Evolutionary conservation across 1,140 invertebrate genomes (phyloP), one percentile per base, ranked within the genome.

Genomic region (Nylanderia fulva): DNA sequence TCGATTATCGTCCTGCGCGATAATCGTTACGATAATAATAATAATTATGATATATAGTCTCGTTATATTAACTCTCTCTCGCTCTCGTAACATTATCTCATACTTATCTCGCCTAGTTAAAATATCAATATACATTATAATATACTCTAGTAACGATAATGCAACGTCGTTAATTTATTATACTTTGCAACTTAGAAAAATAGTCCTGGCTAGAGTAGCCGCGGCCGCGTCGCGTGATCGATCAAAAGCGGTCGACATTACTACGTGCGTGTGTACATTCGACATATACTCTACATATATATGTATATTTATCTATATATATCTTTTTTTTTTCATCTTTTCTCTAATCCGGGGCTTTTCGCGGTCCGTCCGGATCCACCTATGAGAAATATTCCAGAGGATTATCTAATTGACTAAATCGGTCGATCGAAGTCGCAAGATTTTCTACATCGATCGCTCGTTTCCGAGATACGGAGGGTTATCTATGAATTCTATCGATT

Each of bases 121-220:
- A 94, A 94, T 94, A 94, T 93, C 85, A 85, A 92, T 93, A 93
- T 93, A 93, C 89, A 91, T 88, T 86, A 89, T 86, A 90, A 90
- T 92, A 92, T 93, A 94, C 92, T 94, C 92, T 95, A 94, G 92
- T 94, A 94, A 95, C 93, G 94, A 94, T 93, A 95, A 94, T 95
- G 92, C 93, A 95, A 95, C 94, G 91, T 94, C 86, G 90, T 93
- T 94, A 93, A 93, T 94, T 94, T 93, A 93, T 94, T 93, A 94
- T 92, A 93, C 89, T 94, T 94, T 93, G 94, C 93, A 94, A 95
- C 91, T 94, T 94, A 95, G 93, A 94, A 94, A 94, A 94, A 94
- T 94, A 95, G 91, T 94, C 91, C 86, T 93, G 92, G 91, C 88
- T 92, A 48, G 45, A 48, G 45, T 48, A 92, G 90, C 76, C 91